These are phyloP conservation scores for Paraescarpia echinospica DNA, from an alignment of 1,140 invertebrate species.

Conservation along the genomic window DNA sequence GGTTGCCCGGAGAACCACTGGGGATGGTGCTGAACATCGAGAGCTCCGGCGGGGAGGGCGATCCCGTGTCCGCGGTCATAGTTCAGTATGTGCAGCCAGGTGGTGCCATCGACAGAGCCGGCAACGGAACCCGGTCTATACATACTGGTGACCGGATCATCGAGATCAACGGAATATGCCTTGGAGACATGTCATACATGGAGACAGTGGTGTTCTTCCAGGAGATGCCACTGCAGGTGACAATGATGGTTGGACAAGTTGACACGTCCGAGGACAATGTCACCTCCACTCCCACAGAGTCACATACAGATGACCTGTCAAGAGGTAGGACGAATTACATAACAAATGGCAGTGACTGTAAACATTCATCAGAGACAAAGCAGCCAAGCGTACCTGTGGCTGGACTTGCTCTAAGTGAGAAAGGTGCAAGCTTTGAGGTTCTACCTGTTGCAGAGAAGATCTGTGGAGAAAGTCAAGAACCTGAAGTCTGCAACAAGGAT, in stretches of 20 bases:
- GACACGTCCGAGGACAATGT: background rate
- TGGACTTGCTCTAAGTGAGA: background rate
- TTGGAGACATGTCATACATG: conserved; percentile 78
- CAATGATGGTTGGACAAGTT: conserved; percentile 37
- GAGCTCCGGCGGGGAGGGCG: conserved; percentile 70
- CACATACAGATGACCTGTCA: background rate
- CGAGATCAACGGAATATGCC: conserved; percentile 75
- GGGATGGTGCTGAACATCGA: conserved; percentile 91
- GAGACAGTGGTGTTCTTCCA: conserved; percentile 75
- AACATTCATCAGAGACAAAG: background rate
- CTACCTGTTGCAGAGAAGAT: background rate
- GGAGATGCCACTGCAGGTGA: conserved; percentile 48
- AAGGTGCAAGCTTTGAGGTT: background rate
- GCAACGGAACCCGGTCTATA: conserved; percentile 61
- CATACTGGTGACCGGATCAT: conserved; percentile 84
- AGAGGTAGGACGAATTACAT: background rate
- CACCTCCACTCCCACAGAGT: background rate
- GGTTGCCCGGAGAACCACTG: conserved; percentile 82
- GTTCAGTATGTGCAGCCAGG: conserved; percentile 87
- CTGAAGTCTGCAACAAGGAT: background rate
- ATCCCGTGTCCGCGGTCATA: conserved; percentile 73
- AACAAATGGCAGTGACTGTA: background rate
- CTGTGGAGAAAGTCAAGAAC: background rate
- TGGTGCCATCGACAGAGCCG: conserved; percentile 84
- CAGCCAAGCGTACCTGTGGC: background rate